Conservation (phyloP, 2,113 vertebrate species). For the Trematocara macrostoma region DNA sequence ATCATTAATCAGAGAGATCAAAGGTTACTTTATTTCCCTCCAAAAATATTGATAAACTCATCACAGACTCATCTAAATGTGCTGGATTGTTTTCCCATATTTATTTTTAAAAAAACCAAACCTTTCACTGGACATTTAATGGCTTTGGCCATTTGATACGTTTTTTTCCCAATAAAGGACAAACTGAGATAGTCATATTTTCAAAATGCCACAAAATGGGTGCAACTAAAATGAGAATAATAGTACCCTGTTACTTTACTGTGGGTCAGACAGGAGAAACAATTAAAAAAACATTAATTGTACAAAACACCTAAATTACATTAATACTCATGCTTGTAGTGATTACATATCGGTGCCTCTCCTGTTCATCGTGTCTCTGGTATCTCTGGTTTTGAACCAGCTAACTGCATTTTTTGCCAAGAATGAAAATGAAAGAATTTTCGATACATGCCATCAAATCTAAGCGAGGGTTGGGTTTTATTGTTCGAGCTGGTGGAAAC, state of each 20-base stretch:
- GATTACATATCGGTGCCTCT: accelerated
- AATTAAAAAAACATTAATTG: accelerated
- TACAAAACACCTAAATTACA: accelerated
- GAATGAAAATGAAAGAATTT: not conserved
- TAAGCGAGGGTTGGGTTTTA: accelerated
- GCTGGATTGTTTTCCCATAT: accelerated
- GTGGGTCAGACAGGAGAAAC: accelerated
- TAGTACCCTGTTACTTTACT: accelerated
- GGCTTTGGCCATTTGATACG: accelerated
- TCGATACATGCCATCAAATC: accelerated
- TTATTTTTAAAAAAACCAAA: not conserved
- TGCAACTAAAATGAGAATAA: not conserved
- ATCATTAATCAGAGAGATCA: not conserved
- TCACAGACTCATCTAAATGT: accelerated
- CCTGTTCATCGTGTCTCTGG: accelerated
- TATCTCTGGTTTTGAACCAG: accelerated
- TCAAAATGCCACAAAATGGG: accelerated
- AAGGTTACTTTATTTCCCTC: not conserved
- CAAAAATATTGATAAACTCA: not conserved
- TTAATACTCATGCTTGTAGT: not conserved
- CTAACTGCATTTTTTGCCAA: accelerated
- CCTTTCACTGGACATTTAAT: accelerated
- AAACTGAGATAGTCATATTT: accelerated
- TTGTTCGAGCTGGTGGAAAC: not conserved
- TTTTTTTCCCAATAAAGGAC: not conserved